Conservation (phyloP, 2,797 vertebrate genomes). For the Galago senegalensis region DNA sequence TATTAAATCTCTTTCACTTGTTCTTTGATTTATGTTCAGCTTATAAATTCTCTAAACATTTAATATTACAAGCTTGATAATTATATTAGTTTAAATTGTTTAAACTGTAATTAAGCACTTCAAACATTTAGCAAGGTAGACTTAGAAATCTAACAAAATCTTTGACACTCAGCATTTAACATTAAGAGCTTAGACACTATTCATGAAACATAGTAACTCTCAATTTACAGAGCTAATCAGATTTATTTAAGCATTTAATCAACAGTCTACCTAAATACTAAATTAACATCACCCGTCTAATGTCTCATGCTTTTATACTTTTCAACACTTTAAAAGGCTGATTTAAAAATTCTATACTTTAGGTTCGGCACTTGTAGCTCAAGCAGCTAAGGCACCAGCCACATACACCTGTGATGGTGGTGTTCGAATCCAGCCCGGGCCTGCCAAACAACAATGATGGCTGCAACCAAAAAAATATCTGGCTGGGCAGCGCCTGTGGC, state of each 20-base stretch:
- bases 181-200: constrained; percentile 18
- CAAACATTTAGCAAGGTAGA: constrained; percentile 48
- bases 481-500: too few relatives aligned
- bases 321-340: background rate
- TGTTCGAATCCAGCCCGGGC: too few relatives aligned
- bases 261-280: background rate
- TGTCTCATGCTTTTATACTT: background rate
- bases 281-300: background rate
- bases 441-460: too few relatives aligned
- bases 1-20: background rate
- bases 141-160: constrained; percentile 58
- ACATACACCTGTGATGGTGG: too few relatives aligned
- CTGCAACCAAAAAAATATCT: too few relatives aligned
- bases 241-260: constrained; percentile 21
- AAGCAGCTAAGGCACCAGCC: too few relatives aligned
- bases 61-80: constrained; percentile 47
- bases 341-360: background rate
- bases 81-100: constrained; percentile 53
- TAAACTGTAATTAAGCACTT: constrained; percentile 55
- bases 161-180: constrained; percentile 8
- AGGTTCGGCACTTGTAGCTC: background rate
- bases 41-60: constrained; percentile 36
- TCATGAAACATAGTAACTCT: background rate
- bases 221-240: background rate
- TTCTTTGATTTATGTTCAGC: background rate